A percentile compares a stretch with the other conserved stretches of the same genome.
Conservation (phyloP, 2,888 invertebrate genomes). For the Zygaena filipendulae region DNA sequence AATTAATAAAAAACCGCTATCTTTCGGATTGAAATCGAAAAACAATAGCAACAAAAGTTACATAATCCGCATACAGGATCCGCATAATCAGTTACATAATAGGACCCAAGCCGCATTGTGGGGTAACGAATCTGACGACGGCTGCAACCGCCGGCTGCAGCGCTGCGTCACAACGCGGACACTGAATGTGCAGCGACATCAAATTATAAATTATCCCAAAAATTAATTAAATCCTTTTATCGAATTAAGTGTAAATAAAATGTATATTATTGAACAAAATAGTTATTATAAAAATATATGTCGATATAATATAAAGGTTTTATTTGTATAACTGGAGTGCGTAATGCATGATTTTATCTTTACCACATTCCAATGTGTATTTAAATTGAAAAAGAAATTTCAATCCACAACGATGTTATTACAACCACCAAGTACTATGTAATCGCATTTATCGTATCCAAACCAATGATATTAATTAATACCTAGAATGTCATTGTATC, state of each 20-base stretch:
- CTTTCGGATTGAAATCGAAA: conserved; percentile 17
- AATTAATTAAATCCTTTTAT: conserved; percentile 64
- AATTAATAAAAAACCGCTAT: no score
- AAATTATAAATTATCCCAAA: conserved; percentile 65
- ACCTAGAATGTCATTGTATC: no score
- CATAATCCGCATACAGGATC: conserved; percentile 26
- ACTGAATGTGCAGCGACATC: conserved; percentile 62
- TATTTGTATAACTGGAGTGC: conserved; percentile 43
- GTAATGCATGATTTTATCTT: conserved; percentile 60
- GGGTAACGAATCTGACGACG: no score
- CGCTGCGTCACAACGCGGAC: no score
- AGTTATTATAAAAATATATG: conserved; percentile 32
- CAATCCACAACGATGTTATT: no score
- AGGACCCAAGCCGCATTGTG: no score
- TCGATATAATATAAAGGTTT: conserved; percentile 10
- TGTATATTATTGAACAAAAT: conserved; percentile 51
- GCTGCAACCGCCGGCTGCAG: no score
- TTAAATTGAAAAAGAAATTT: conserved; percentile 21
- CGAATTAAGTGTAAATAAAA: conserved; percentile 59
- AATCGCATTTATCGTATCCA: no score
- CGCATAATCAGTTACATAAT: no score
- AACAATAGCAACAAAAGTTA: background rate
- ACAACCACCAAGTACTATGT: no score
- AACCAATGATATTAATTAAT: no score
- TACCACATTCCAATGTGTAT: conserved; percentile 61